Evolutionary conservation across 1,140 invertebrate species (phyloP).

Genomic region (Babylonia areolata): DNA sequence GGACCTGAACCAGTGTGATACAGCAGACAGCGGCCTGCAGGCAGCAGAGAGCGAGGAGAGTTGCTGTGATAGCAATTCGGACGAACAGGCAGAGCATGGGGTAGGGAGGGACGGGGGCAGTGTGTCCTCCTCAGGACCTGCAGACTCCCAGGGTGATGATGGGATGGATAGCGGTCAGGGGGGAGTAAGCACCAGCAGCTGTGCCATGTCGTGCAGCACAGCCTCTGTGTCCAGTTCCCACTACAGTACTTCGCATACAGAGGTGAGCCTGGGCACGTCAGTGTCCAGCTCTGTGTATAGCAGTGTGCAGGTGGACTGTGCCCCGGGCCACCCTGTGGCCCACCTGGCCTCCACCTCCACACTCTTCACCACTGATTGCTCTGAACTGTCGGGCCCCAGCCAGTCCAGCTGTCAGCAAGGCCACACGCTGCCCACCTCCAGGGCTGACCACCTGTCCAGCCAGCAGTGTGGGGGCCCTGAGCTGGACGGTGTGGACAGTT

Average conservation of each 20-base stretch:
- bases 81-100: not conserved
- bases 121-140: constrained; percentile 26
- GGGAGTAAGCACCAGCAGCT: not conserved
- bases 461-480: not conserved
- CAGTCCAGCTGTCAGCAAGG: not conserved
- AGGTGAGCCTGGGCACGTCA: not conserved
- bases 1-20: constrained; percentile 13
- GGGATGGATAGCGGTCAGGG: constrained; percentile 7
- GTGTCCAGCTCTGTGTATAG: constrained; percentile 14
- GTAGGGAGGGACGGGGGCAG: not conserved
- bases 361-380: not conserved
- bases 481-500: constrained; percentile 10
- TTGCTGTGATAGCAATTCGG: constrained; percentile 37
- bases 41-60: constrained; percentile 30
- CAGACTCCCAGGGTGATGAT: constrained; percentile 23
- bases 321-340: not conserved
- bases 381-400: not conserved
- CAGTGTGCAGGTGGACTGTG: not conserved
- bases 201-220: not conserved
- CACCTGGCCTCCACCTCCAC: not conserved
- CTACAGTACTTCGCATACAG: constrained; percentile 1
- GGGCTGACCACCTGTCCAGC: not conserved
- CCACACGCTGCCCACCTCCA: not conserved
- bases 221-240: constrained; percentile 6
- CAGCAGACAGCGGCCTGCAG: not conserved